Conservation (phyloP, 2,888 invertebrate genomes). For the Heliconius sara region DNA sequence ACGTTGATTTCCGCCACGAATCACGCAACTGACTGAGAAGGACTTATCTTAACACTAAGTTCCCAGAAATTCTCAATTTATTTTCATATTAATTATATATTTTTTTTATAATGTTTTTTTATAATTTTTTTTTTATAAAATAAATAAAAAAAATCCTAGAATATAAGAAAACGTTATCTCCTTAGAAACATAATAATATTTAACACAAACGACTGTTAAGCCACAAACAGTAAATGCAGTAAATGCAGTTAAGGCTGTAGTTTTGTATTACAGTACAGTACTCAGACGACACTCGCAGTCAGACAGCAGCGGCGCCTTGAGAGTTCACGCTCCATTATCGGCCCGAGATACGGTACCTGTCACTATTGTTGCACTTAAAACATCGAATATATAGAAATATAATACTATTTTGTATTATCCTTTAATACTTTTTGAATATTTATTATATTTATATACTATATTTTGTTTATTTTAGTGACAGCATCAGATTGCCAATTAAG, state of each 20-base stretch:
- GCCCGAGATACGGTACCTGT: constrained; percentile 71
- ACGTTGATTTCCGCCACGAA: no score
- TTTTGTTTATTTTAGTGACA: background rate
- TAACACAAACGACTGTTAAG: constrained; percentile 10
- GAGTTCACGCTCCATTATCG: constrained; percentile 79
- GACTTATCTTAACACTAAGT: background rate
- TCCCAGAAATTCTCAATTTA: no score
- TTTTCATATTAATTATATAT: no score
- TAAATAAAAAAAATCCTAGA: background rate
- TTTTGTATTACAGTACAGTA: constrained; percentile 42
- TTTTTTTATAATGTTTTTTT: no score
- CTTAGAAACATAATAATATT: constrained; percentile 9
- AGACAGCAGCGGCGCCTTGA: constrained; percentile 68
- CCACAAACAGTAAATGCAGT: constrained; percentile 36
- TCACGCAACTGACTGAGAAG: no score
- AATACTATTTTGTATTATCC: constrained; percentile 19
- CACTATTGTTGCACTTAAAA: constrained; percentile 70
- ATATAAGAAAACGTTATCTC: background rate
- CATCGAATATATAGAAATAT: constrained; percentile 6
- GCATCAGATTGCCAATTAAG: background rate
- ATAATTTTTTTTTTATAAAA: no score
- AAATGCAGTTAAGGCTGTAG: constrained; percentile 43
- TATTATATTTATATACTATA: background rate
- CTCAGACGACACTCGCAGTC: constrained; percentile 46
- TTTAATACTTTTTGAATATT: background rate